phyloP scores from a whole-genome alignment of 2,113 vertebrate species.

The Hucho hucho region DNA sequence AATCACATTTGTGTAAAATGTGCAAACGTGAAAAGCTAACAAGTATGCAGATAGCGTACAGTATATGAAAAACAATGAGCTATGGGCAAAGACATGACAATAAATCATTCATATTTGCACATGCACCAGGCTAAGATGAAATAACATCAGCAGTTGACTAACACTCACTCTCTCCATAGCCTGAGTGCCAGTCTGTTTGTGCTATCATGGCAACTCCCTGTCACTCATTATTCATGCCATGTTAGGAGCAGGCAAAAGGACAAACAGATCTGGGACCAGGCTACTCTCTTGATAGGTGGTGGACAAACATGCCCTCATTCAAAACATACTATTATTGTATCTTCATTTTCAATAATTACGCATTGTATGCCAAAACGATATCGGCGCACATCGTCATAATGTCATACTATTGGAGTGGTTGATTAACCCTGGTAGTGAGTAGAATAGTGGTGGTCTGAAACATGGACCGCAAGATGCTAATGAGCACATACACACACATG shows the following conservation, averaged over 20 bases:
- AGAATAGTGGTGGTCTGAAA: neutral
- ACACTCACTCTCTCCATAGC: neutral
- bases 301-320: too few species aligned
- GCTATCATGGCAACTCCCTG: too few species aligned
- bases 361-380: too few species aligned
- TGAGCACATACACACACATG: conserved; percentile 5
- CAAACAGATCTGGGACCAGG: too few species aligned
- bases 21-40: conserved; percentile 67
- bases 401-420: neutral
- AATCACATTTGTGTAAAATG: conserved; percentile 61
- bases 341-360: too few species aligned
- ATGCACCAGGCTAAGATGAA: conserved; percentile 65
- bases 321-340: too few species aligned
- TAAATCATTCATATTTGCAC: conserved; percentile 51
- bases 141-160: conserved; percentile 31
- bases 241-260: too few species aligned
- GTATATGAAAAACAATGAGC: conserved; percentile 54
- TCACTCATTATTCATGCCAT: too few species aligned
- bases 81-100: conserved; percentile 53
- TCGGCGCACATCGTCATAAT: neutral
- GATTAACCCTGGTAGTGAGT: neutral
- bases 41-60: conserved; percentile 52
- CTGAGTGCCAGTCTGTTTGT: neutral
- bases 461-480: neutral
- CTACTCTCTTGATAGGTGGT: too few species aligned